A percentile compares a stretch with the other conserved stretches of the same genome.
Conservation (phyloP, 1,140 invertebrate species). For the Diachasmimorpha longicaudata region DNA sequence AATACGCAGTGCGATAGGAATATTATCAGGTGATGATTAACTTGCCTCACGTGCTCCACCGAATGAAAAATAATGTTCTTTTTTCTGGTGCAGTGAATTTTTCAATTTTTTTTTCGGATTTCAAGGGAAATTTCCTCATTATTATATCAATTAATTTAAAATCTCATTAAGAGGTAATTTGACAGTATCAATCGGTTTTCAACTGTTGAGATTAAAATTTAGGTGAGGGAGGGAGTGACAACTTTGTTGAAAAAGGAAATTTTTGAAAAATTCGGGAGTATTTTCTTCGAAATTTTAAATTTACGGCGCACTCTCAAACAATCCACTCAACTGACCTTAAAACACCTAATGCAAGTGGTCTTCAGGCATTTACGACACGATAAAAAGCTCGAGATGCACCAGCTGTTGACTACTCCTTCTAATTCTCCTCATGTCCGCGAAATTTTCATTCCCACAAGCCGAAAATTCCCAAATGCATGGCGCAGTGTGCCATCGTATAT, state of each 20-base stretch:
- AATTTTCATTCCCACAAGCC: not conserved
- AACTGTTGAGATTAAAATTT: too few relatives aligned
- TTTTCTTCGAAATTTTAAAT: too few relatives aligned
- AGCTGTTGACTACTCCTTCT: not conserved
- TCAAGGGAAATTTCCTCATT: too few relatives aligned
- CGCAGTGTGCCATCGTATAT: not conserved
- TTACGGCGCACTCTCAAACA: too few relatives aligned
- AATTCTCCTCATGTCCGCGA: not conserved
- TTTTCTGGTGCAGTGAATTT: not conserved
- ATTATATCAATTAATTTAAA: too few relatives aligned
- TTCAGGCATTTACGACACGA: not conserved
- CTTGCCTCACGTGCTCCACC: not conserved
- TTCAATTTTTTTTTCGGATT: not conserved
- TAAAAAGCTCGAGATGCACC: not conserved
- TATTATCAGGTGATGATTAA: not conserved
- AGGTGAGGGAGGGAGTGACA: too few relatives aligned
- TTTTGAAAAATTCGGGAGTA: too few relatives aligned
- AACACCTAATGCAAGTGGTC: not conserved
- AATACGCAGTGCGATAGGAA: not conserved
- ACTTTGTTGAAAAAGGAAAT: too few relatives aligned
- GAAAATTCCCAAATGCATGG: not conserved
- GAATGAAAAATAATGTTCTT: not conserved
- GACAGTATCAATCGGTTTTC: too few relatives aligned
- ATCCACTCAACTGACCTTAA: not conserved
- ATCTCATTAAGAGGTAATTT: too few relatives aligned